Conservation (phyloP, 2,797 vertebrate species). For the Sebastes ruberrimus region DNA sequence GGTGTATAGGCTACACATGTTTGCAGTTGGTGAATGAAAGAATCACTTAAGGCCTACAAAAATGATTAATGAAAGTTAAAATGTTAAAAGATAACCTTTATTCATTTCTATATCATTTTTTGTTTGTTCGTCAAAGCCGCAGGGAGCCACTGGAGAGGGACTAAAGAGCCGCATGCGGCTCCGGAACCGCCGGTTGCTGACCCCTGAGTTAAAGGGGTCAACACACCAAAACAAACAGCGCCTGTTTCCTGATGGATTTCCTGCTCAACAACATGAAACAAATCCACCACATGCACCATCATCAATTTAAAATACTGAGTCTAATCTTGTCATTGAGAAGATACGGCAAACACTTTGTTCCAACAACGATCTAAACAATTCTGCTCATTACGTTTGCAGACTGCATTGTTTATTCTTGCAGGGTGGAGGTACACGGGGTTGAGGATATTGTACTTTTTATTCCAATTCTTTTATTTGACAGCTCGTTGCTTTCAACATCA, state of each 20-base stretch:
- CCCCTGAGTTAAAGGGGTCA: slow-evolving; percentile 42
- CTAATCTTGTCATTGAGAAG: not conserved
- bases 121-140: no score
- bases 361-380: not conserved
- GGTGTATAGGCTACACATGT: no score
- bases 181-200: no score
- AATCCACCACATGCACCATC: not conserved
- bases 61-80: no score
- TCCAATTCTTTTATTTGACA: not conserved
- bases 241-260: slow-evolving; percentile 49
- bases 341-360: not conserved
- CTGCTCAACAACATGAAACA: slow-evolving; percentile 40
- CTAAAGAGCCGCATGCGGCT: no score
- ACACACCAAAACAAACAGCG: slow-evolving; percentile 37
- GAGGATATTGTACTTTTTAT: not conserved
- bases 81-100: no score
- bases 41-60: no score
- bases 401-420: not conserved
- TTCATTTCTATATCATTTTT: no score
- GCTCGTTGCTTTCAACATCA: not conserved
- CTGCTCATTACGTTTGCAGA: not conserved
- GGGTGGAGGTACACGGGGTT: not conserved
- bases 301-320: slow-evolving; percentile 7
- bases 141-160: no score
- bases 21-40: no score